Conservation (phyloP, 2,797 vertebrate genomes). For the Oreochromis grahami region DNA sequence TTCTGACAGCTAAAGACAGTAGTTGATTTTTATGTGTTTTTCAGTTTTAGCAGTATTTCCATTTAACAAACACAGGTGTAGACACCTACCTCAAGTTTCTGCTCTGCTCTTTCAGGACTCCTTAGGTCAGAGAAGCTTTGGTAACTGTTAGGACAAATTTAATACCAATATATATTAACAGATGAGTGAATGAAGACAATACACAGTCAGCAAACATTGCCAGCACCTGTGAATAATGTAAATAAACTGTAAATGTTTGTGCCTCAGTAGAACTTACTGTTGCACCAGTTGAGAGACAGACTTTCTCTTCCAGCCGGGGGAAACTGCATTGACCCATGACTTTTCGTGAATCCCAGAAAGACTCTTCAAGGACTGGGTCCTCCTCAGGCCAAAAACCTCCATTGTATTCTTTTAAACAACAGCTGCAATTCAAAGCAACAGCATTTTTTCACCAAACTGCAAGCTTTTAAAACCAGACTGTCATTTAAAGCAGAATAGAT, state of each 20-base stretch:
- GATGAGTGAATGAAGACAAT: background rate
- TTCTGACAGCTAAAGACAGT: conserved; percentile 35
- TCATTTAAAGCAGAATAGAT: background rate
- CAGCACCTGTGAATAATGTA: background rate
- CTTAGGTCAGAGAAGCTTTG: conserved; percentile 67
- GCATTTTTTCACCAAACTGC: background rate
- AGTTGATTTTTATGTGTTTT: background rate
- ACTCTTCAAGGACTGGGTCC: conserved; percentile 70
- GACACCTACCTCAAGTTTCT: conserved; percentile 49
- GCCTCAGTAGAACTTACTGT: conserved; percentile 55
- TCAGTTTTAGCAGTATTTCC: background rate
- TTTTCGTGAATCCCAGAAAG: conserved; percentile 55
- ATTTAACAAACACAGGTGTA: background rate
- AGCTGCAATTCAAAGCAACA: background rate
- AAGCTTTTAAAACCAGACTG: background rate
- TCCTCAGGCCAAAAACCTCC: conserved; percentile 56
- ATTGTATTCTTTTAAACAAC: conserved; percentile 7
- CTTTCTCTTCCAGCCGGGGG: conserved; percentile 50
- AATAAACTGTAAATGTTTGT: background rate
- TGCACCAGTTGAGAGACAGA: conserved; percentile 76
- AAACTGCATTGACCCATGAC: conserved; percentile 41
- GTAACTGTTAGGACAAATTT: conserved; percentile 56
- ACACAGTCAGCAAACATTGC: background rate
- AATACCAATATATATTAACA: background rate
- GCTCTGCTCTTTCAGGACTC: conserved; percentile 21